These are phyloP conservation scores for Paradoxurus hermaphroditus DNA, from an alignment of 2,113 vertebrate genomes.

Conservation along the genomic window DNA sequence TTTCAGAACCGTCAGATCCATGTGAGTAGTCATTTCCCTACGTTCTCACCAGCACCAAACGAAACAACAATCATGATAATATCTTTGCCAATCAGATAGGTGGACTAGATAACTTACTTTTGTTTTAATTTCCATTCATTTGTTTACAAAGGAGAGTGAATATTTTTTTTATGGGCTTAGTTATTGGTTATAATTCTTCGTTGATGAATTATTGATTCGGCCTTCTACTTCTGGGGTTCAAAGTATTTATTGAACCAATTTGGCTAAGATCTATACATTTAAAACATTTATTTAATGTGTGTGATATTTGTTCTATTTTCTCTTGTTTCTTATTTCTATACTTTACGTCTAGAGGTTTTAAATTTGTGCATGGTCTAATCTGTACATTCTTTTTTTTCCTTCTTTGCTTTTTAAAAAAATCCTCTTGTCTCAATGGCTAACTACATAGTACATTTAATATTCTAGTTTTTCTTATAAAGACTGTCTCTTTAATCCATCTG, in stretches of 20 bases:
- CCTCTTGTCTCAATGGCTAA: neutral
- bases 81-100: neutral
- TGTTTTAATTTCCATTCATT: slow-evolving; percentile 19
- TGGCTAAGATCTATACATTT: neutral
- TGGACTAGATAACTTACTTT: neutral
- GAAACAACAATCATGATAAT: neutral
- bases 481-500: neutral
- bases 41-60: neutral
- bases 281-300: neutral
- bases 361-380: neutral
- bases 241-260: neutral
- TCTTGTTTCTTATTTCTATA: neutral
- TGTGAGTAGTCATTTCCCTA: neutral
- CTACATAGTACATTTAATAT: neutral
- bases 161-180: neutral
- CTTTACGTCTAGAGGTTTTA: neutral
- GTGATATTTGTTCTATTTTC: slow-evolving; percentile 1
- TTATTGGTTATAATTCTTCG: neutral
- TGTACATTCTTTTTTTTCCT: neutral
- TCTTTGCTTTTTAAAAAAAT: neutral
- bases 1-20: neutral
- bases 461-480: slow-evolving; percentile 25
- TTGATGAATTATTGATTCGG: neutral
- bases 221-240: neutral
- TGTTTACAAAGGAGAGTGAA: neutral